Evolutionary conservation across 2,888 invertebrate genomes (phyloP), one percentile per base, ranked within the genome.

Genomic region (Dilophus febrilis): DNA sequence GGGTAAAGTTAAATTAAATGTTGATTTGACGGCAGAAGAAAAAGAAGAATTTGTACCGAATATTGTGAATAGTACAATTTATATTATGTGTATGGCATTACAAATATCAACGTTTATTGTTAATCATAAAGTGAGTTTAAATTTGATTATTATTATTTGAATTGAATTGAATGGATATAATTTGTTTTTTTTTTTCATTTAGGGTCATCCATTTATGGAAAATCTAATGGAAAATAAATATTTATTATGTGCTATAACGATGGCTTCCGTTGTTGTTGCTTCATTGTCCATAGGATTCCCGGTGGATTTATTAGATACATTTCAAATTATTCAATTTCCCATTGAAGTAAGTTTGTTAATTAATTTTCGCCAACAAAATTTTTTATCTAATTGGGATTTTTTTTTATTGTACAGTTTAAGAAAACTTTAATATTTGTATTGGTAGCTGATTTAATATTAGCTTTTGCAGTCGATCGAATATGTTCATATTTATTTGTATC

Each of bases 151-250:
- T n/a, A n/a, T n/a, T n/a, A 10, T 27, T 27, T 27, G 14, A 12
- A 19, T 33, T 5, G 10, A 22, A 31, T 13, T n/a, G 14, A 18
- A 8, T 28, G 27, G 18, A 12, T 36, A 36, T 28, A 29, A 12
- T 17, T n/a, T 34, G 30, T 30, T 40, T 35, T 42, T 29, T 28
- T 18, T 43, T 48, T 44, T 49, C 42, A 48, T 52, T 58, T 58
- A 95, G 94, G 98, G 98, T 6, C 83, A 90, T 59, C 98, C 98
- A 3, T 99, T 90, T 57, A 99, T 99, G 98, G 95, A 97, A 62
- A 87, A 91, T 53, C 66, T 99, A 38, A 67, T 68, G 35, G 87
- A 92, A 60, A 98, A 99, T 66, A 84, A 82, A 56, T 79, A 91
- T 4, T 69, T 99, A 46, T 64, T 97, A 53, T 94, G 88, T 67